Evolutionary conservation across 2,113 vertebrate genomes (phyloP).

Genomic region (Hippopotamus amphibius): DNA sequence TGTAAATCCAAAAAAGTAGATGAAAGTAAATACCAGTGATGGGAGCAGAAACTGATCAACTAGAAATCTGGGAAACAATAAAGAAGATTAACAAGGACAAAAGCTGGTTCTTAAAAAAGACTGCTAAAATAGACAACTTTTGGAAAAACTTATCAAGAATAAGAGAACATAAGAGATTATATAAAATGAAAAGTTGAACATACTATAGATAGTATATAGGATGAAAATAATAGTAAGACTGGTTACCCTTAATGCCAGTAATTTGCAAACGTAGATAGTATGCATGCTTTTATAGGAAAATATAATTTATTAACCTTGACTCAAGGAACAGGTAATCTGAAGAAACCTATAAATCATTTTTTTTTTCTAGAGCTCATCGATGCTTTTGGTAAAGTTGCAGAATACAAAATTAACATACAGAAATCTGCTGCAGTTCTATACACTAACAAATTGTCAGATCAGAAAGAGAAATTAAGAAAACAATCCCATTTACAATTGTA

Average conservation of each 20-base stretch:
- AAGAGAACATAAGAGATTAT: not conserved
- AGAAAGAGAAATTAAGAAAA: not conserved
- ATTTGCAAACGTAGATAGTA: not conserved
- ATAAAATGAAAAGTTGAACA: not conserved
- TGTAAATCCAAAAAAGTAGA: not conserved
- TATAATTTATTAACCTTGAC: not conserved
- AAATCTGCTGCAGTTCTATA: not conserved
- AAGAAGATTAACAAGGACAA: not conserved
- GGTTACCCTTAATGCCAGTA: not conserved
- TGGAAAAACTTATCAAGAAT: not conserved
- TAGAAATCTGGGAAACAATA: not conserved
- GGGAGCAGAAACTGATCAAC: not conserved
- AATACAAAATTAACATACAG: not conserved
- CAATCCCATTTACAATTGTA: not conserved
- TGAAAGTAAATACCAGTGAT: not conserved
- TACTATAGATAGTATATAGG: not conserved
- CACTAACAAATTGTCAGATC: not conserved
- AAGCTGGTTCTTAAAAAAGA: not conserved
- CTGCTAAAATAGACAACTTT: not conserved
- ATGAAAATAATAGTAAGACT: not conserved
- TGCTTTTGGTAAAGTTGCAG: not conserved
- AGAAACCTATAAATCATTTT: not conserved
- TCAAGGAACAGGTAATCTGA: not conserved
- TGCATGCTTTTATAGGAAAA: not conserved
- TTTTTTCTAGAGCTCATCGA: not conserved